A percentile compares a stretch with the other conserved stretches of the same genome.
Conservation (phyloP, 2,113 vertebrate genomes). For the Prietella phreatophila region DNA sequence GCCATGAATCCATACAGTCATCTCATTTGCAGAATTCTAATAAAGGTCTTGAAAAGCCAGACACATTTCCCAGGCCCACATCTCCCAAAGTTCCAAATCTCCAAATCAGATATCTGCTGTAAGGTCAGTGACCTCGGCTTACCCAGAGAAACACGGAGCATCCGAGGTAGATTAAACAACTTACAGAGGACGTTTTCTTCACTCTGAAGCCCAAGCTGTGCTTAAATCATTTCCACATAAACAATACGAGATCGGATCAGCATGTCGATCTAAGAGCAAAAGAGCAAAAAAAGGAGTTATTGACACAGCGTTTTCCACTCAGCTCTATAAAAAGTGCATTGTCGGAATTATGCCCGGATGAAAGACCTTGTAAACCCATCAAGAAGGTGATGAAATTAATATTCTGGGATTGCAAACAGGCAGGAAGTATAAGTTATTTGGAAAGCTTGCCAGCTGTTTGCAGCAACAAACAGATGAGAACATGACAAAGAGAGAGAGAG, state of each 20-base stretch:
- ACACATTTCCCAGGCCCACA: slow-evolving; percentile 39
- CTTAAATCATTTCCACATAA: slow-evolving; percentile 37
- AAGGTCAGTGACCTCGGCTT: slow-evolving; percentile 48
- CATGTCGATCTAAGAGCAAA: slow-evolving; percentile 26
- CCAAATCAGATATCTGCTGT: slow-evolving; percentile 50
- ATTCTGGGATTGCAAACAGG: slow-evolving; percentile 31
- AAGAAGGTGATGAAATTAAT: slow-evolving; percentile 46
- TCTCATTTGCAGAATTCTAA: slow-evolving; percentile 58
- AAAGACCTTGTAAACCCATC: slow-evolving; percentile 40
- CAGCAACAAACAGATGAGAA: not conserved
- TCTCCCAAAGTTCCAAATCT: slow-evolving; percentile 44
- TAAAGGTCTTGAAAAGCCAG: slow-evolving; percentile 50
- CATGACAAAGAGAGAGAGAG: not conserved
- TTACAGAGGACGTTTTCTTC: slow-evolving; percentile 32
- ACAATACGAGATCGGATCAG: slow-evolving; percentile 12
- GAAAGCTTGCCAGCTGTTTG: not conserved
- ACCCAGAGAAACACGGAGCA: slow-evolving; percentile 14
- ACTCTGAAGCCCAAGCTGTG: not conserved
- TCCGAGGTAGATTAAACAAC: slow-evolving; percentile 33
- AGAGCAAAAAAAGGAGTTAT: slow-evolving; percentile 19
- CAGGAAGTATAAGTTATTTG: not conserved
- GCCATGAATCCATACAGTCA: slow-evolving; percentile 43
- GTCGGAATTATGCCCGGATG: slow-evolving; percentile 37
- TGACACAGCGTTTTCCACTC: slow-evolving; percentile 18
- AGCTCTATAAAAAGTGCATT: slow-evolving; percentile 45